phyloP scores from a whole-genome alignment of 35 echinoderm and acorn worm species.

The Patiria miniata region DNA sequence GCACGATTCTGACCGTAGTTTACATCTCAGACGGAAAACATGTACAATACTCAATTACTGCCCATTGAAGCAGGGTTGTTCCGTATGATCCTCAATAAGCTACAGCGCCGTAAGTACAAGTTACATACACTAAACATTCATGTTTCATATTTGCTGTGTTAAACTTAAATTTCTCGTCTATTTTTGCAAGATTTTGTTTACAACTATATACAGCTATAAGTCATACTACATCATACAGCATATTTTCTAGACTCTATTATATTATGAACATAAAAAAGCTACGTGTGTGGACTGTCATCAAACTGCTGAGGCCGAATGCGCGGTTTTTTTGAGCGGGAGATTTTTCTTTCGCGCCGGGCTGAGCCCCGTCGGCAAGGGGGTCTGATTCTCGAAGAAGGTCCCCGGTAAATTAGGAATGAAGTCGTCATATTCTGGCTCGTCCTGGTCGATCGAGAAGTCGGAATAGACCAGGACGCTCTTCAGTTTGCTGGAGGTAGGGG shows the following conservation, averaged over 20 bases:
- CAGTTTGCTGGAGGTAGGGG: slow-evolving; percentile 37
- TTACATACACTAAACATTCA: no score
- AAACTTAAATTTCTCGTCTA: no score
- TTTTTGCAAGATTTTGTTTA: background rate
- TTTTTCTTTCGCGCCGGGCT: slow-evolving; percentile 19
- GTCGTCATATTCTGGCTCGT: slow-evolving; percentile 88
- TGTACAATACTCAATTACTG: no score
- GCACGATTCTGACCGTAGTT: no score
- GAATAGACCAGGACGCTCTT: slow-evolving; percentile 57
- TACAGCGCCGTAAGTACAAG: no score
- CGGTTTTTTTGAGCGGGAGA: slow-evolving; percentile 15
- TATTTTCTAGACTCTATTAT: slow-evolving; percentile 1
- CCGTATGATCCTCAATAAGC: no score
- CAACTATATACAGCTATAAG: background rate
- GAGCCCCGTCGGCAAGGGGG: slow-evolving; percentile 33
- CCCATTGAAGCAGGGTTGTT: no score
- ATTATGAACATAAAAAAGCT: background rate
- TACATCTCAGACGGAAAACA: no score
- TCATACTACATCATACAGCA: background rate
- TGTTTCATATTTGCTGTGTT: no score
- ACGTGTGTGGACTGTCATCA: background rate
- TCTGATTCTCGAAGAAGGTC: slow-evolving; percentile 81
- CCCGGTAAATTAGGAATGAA: slow-evolving; percentile 87
- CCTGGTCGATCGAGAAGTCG: slow-evolving; percentile 70
- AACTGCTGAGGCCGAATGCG: background rate